Evolutionary conservation across 1,140 invertebrate species (phyloP).

Genomic region (Agraylea sexmaculata): DNA sequence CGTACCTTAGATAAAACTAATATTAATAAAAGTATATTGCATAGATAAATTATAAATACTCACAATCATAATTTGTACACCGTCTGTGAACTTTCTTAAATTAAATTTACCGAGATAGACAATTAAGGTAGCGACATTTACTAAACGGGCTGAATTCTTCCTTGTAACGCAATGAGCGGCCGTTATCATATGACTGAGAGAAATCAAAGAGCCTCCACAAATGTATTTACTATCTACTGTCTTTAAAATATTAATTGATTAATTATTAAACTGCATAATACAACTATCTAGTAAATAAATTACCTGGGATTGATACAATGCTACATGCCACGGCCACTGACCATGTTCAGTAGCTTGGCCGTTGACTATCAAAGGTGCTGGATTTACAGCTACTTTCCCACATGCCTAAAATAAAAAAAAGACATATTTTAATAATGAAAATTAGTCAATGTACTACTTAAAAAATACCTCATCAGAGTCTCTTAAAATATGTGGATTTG

Average conservation of each 20-base stretch:
- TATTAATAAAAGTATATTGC: not conserved
- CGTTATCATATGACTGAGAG: slow-evolving; percentile 60
- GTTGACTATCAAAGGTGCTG: slow-evolving; percentile 38
- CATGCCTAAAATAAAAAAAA: slow-evolving; percentile 11
- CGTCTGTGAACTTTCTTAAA: slow-evolving; percentile 35
- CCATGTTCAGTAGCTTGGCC: slow-evolving; percentile 39
- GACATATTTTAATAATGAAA: slow-evolving; percentile 4
- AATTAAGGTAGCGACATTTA: slow-evolving; percentile 33
- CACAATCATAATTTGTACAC: slow-evolving; percentile 33
- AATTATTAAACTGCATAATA: not conserved
- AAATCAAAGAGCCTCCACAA: slow-evolving; percentile 74
- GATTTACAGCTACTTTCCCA: slow-evolving; percentile 20
- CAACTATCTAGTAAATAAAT: not conserved
- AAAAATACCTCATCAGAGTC: no score
- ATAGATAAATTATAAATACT: slow-evolving; percentile 16
- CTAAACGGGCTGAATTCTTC: slow-evolving; percentile 24
- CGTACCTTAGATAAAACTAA: slow-evolving; percentile 29
- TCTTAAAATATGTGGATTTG: no score
- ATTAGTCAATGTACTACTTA: no score
- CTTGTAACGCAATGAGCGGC: slow-evolving; percentile 68
- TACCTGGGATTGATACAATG: slow-evolving; percentile 40
- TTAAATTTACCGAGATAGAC: slow-evolving; percentile 40
- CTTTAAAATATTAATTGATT: slow-evolving; percentile 21
- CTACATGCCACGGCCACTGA: slow-evolving; percentile 47
- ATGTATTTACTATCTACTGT: slow-evolving; percentile 40